phyloP scores from a whole-genome alignment of 2,797 vertebrate genomes.

The Chaenodraco wilsoni region DNA sequence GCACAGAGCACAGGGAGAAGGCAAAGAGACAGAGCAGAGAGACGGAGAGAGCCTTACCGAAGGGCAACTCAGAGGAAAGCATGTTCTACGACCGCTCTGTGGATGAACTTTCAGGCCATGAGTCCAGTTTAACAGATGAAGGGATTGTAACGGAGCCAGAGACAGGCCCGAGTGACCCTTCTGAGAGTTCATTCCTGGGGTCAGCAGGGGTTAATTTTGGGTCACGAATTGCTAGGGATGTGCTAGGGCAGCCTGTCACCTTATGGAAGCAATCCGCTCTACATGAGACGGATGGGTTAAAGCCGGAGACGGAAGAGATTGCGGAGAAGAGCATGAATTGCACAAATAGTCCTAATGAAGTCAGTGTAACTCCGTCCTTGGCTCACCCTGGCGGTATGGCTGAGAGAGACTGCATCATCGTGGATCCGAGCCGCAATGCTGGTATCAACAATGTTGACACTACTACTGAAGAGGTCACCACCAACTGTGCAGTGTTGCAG shows the following conservation, averaged over 20 bases:
- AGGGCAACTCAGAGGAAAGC: constrained; percentile 81
- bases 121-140: constrained; percentile 95
- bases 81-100: constrained; percentile 82
- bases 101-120: constrained; percentile 93
- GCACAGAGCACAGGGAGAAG: constrained; percentile 64
- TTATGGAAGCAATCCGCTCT: constrained; percentile 86
- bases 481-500: constrained; percentile 66
- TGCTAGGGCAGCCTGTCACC: constrained; percentile 80
- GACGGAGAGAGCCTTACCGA: constrained; percentile 67
- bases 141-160: constrained; percentile 96
- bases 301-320: constrained; percentile 56
- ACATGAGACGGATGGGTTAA: constrained; percentile 67
- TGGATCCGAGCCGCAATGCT: constrained; percentile 61
- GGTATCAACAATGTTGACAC: constrained; percentile 47
- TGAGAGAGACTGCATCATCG: constrained; percentile 74
- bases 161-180: constrained; percentile 72
- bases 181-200: constrained; percentile 67
- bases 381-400: constrained; percentile 55
- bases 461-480: constrained; percentile 47
- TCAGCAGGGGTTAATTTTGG: constrained; percentile 70
- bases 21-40: constrained; percentile 60
- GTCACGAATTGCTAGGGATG: constrained; percentile 77
- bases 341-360: constrained; percentile 57
- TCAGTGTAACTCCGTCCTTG: constrained; percentile 24
- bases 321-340: constrained; percentile 53